Conservation (phyloP, 2,888 invertebrate species). For the Anagyrus pseudococci region DNA sequence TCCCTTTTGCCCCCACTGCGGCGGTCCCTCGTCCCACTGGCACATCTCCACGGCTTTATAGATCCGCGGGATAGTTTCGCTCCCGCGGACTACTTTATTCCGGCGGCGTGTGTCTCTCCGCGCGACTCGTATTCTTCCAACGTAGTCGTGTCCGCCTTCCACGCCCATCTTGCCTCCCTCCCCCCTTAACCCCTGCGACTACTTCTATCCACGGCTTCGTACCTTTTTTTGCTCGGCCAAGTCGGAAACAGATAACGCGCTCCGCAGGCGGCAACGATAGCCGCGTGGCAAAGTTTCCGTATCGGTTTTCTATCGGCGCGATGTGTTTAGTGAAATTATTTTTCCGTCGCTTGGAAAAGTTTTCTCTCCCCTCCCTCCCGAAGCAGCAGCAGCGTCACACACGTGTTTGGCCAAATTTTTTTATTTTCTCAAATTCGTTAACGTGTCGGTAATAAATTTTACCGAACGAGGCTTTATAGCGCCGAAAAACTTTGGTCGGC, state of each 20-base stretch:
- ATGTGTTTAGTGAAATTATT: conserved; percentile 13
- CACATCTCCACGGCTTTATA: conserved; percentile 21
- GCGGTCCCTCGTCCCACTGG: too few species aligned
- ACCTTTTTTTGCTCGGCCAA: background rate
- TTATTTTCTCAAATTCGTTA: too few species aligned
- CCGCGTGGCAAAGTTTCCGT: conserved; percentile 10
- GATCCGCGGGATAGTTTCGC: conserved; percentile 21
- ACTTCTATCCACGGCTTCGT: conserved; percentile 3
- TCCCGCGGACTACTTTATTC: conserved; percentile 33
- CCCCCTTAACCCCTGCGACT: too few species aligned
- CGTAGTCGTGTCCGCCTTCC: conserved; percentile 15
- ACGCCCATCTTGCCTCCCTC: background rate
- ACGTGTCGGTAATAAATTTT: too few species aligned
- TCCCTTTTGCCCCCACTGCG: conserved; percentile 1
- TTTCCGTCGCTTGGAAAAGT: too few species aligned
- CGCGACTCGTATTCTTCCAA: conserved; percentile 40
- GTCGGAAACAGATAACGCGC: conserved; percentile 42
- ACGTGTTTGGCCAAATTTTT: too few species aligned
- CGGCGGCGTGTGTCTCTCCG: conserved; percentile 41
- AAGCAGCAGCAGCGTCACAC: too few species aligned
- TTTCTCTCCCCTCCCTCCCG: too few species aligned
- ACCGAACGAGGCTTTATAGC: too few species aligned
- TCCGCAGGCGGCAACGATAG: conserved; percentile 10
- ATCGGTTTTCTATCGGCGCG: conserved; percentile 8
- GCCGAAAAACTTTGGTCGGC: too few species aligned